These are phyloP conservation scores for Muschampia plurimacula DNA, from an alignment of 2,888 invertebrate genomes.

Conservation along the genomic window DNA sequence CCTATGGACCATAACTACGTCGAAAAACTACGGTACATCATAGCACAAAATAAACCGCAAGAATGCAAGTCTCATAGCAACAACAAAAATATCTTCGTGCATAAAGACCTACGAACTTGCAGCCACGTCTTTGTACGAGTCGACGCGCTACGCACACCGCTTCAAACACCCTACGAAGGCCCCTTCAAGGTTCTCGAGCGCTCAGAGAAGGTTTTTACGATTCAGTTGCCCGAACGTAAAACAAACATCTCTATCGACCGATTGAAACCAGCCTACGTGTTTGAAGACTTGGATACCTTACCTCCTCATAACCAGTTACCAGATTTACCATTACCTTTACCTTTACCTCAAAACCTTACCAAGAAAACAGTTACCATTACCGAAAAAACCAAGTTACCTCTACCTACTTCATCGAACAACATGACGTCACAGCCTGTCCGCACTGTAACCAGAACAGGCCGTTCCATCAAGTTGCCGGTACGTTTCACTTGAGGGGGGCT, in stretches of 20 bases:
- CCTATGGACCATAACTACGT: neutral
- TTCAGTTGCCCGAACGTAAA: constrained; percentile 5
- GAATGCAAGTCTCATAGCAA: neutral
- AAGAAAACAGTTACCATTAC: no score
- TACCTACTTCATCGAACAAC: no score
- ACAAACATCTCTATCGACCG: constrained; percentile 11
- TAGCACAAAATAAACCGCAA: neutral
- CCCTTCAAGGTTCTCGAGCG: neutral
- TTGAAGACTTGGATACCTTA: neutral
- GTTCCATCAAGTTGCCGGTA: no score
- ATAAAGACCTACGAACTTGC: constrained; percentile 4
- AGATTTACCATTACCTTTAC: no score
- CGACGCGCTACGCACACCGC: constrained; percentile 1
- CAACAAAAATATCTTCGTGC: neutral
- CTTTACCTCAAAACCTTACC: no score
- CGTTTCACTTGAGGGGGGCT: no score
- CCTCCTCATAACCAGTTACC: neutral
- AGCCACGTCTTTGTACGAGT: neutral
- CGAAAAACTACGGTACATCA: neutral
- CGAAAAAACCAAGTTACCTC: no score
- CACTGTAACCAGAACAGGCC: no score
- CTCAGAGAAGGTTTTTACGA: neutral
- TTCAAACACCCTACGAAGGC: constrained; percentile 6
- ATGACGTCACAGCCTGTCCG: no score
- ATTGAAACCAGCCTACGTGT: constrained; percentile 18